phyloP scores from a whole-genome alignment of 2,113 vertebrate species.

The Sander vitreus region DNA sequence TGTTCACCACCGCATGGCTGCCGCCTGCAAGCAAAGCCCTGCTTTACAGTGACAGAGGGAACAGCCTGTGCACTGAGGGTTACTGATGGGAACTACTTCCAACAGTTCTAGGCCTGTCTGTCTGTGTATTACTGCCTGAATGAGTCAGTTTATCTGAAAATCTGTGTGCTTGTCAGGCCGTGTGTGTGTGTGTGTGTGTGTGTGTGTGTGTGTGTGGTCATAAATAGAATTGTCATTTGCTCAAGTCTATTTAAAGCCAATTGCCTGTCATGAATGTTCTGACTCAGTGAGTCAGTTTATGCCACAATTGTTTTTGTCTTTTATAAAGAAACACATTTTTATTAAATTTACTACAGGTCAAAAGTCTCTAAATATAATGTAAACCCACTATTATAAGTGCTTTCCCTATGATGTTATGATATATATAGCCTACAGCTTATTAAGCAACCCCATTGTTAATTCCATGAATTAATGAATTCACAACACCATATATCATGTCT shows the following conservation, averaged over 20 bases:
- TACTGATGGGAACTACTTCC: constrained; percentile 21
- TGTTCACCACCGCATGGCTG: constrained; percentile 56
- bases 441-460: not conserved
- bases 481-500: not conserved
- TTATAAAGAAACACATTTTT: not conserved
- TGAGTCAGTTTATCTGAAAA: constrained; percentile 26
- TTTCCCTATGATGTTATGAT: not conserved
- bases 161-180: not conserved
- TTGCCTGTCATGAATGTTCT: constrained; percentile 61
- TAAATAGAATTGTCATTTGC: constrained; percentile 81
- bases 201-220: constrained; percentile 39
- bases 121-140: constrained; percentile 25
- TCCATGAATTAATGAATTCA: constrained; percentile 1
- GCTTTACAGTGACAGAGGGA: constrained; percentile 39
- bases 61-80: constrained; percentile 51
- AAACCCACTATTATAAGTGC: not conserved
- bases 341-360: not conserved
- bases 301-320: constrained; percentile 28
- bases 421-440: not conserved
- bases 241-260: constrained; percentile 76
- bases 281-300: constrained; percentile 60
- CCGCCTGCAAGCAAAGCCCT: constrained; percentile 47
- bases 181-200: constrained; percentile 29
- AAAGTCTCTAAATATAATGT: not conserved
- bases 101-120: constrained; percentile 16